Conservation (phyloP, 2,113 vertebrate genomes). For the Sinocyclocheilus grahami region DNA sequence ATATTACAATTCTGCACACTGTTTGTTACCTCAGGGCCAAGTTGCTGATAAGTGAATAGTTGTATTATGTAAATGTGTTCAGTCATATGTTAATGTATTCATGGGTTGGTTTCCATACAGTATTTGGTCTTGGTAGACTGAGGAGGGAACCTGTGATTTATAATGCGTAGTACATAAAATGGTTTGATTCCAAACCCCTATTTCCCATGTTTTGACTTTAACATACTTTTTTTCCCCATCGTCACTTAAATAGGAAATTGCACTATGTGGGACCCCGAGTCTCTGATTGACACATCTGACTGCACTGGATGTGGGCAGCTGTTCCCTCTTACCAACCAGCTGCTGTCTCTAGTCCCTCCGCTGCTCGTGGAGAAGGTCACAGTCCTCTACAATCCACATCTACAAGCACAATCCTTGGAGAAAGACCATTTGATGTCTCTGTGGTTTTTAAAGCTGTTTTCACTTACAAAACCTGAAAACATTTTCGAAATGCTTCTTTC, state of each 20-base stretch:
- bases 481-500: neutral
- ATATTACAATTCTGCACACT: neutral
- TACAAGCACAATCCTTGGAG: constrained; percentile 13
- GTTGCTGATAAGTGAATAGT: neutral
- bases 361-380: constrained; percentile 42
- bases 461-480: neutral
- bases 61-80: neutral
- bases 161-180: neutral
- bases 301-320: constrained; percentile 24
- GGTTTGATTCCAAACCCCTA: neutral
- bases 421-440: neutral
- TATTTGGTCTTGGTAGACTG: neutral
- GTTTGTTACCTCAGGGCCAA: neutral
- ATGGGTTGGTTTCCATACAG: neutral
- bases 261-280: neutral
- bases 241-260: neutral
- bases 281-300: neutral
- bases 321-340: constrained; percentile 38
- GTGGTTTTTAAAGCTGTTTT: constrained; percentile 14
- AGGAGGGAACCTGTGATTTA: neutral
- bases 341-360: constrained; percentile 43
- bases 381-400: neutral
- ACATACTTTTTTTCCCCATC: neutral
- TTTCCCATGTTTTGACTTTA: neutral
- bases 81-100: neutral